A percentile compares a stretch with the other conserved stretches of the same genome.
phyloP scores from a whole-genome alignment of 2,797 vertebrate genomes.

The Diplodus puntazzo region DNA sequence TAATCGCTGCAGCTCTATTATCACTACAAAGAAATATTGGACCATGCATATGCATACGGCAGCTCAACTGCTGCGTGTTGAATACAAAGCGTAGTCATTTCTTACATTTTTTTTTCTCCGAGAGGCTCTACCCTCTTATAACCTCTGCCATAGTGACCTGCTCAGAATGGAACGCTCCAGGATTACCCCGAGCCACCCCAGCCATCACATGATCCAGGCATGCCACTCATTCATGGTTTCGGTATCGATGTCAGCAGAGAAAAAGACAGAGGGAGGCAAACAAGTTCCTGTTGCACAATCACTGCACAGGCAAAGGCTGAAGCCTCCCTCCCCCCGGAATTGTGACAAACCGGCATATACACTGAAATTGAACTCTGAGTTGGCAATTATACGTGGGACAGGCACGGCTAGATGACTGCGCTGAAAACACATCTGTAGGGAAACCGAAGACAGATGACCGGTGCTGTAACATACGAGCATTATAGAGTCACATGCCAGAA shows the following conservation, averaged over 20 bases:
- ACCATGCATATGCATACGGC: neutral
- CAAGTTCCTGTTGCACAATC: slow-evolving; percentile 72
- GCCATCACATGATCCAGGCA: slow-evolving; percentile 75
- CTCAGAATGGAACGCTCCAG: slow-evolving; percentile 67
- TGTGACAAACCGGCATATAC: slow-evolving; percentile 12
- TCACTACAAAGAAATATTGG: neutral
- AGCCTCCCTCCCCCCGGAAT: neutral
- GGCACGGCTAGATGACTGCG: slow-evolving; percentile 14
- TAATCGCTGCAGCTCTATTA: too few species aligned
- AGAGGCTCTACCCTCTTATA: slow-evolving; percentile 47
- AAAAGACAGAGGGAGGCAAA: slow-evolving; percentile 57
- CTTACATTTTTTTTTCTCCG: slow-evolving; percentile 14
- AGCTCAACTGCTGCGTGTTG: too few species aligned
- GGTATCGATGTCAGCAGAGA: slow-evolving; percentile 74
- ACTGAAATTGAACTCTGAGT: slow-evolving; percentile 27
- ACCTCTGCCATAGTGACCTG: slow-evolving; percentile 64
- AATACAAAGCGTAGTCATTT: slow-evolving; percentile 21
- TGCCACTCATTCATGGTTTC: slow-evolving; percentile 74
- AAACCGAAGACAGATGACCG: slow-evolving; percentile 33
- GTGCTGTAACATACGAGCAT: slow-evolving; percentile 19
- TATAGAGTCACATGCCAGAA: slow-evolving; percentile 15
- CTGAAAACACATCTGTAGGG: slow-evolving; percentile 22
- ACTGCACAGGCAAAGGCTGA: slow-evolving; percentile 13
- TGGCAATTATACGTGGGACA: neutral
- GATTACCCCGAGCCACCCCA: slow-evolving; percentile 66